These are phyloP conservation scores for Gnathonemus longibarbis DNA, from an alignment of 2,113 vertebrate genomes.

Conservation along the genomic window DNA sequence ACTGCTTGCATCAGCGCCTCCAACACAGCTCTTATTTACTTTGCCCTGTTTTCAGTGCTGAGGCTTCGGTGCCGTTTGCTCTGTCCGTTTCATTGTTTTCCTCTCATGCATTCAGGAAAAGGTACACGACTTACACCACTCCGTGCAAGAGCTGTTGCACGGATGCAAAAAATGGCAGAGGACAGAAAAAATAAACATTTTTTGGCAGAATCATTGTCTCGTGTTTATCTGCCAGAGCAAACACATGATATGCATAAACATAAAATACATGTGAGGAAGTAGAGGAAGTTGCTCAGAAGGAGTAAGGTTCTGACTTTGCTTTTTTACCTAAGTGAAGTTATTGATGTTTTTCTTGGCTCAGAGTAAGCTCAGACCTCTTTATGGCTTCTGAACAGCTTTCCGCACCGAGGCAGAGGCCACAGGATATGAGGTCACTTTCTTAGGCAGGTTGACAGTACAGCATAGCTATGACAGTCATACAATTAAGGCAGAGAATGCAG, in stretches of 20 bases:
- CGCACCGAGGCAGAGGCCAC: constrained; percentile 40
- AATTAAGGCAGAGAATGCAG: not conserved
- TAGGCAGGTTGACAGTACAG: constrained; percentile 28
- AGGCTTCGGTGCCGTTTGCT: not conserved
- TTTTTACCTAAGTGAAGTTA: not conserved
- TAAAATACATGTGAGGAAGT: not conserved
- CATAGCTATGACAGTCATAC: constrained; percentile 13
- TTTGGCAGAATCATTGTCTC: not conserved
- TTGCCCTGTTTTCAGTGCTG: not conserved
- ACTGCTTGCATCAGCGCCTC: not conserved
- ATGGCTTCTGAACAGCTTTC: constrained; percentile 41
- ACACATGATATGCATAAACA: not conserved
- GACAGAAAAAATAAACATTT: not conserved
- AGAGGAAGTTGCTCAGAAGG: not conserved
- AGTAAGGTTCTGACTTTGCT: not conserved
- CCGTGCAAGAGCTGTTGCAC: not conserved
- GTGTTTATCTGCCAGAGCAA: not conserved
- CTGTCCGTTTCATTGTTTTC: not conserved
- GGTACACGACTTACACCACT: not conserved
- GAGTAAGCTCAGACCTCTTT: constrained; percentile 50
- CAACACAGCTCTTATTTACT: not conserved
- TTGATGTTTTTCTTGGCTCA: constrained; percentile 20
- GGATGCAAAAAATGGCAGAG: not conserved
- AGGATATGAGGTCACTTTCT: constrained; percentile 64
- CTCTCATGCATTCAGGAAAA: not conserved